Base-by-base conservation (phyloP, 1,140 invertebrate genomes). In the Scaptomyza montana region DNA sequence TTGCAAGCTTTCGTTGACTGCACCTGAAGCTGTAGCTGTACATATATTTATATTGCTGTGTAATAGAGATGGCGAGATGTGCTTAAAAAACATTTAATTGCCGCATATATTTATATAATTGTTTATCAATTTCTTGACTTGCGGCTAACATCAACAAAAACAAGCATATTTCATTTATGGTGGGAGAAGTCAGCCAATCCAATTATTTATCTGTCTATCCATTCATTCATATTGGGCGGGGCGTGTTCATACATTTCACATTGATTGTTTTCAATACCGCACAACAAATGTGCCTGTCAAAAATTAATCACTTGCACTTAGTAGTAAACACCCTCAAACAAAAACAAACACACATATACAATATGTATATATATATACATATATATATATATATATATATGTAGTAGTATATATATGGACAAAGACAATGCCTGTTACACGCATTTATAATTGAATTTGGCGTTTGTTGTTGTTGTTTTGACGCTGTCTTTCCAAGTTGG, bases 221-320 rank as follows among this genome's bases (percentile, higher is more conserved):
- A 12, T 30, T 0, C 13, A 16, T 33, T 30, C 43, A 33, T 30
- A 50, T 56, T 49, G 50, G 21, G 41, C 2, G 33, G 56, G 70
- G 75, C 60, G 78, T 81, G 82, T 7, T 67, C 75, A 74, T 76
- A 82, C 71, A 82, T 81, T 82, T 80, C 64, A 78, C 82, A 86
- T 87, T 89, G 84, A 87, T 89, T 87, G 82, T 87, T 89, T 86
- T 89, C 82, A 87, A 87, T 87, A 79, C 59, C 72, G 68, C 65
- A 87, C 82, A 84, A 85, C 80, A 79, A 84, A 84, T 85, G 80
- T 62, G 78, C 59, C 84, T 87, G 82, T 87, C 82, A 87, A 87
- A 87, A 89, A 87, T 87, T 87, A 87, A 87, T 87, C 82, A 87
- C 84, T 89, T 89, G 81, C 84, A 89, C 82, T 87, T 89, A 87